Conservation (phyloP, 1,140 invertebrate genomes). For the Macrostomum lignano region DNA sequence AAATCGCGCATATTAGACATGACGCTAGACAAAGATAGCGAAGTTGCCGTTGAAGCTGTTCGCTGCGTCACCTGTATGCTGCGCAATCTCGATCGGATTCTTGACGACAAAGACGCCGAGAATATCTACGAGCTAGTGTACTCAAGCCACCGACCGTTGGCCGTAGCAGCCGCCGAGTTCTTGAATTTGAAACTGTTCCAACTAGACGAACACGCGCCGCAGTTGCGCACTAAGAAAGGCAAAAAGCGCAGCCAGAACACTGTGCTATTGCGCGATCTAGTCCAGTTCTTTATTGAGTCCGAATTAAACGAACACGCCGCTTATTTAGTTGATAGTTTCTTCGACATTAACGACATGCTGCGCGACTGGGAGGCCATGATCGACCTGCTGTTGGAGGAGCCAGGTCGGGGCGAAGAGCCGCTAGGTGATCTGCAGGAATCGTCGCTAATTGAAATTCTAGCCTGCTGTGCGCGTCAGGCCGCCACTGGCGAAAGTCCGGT, state of each 20-base stretch:
- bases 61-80: conserved; percentile 44
- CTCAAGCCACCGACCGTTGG: conserved; percentile 69
- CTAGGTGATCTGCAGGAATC: conserved; percentile 42
- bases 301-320: conserved; percentile 61
- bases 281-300: conserved; percentile 93
- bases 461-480: conserved; percentile 82
- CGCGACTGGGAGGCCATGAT: conserved; percentile 99
- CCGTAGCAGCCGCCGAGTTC: conserved; percentile 86
- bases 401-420: conserved; percentile 25
- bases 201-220: conserved; percentile 41
- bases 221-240: conserved; percentile 49
- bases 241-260: conserved; percentile 67
- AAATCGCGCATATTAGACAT: conserved; percentile 69
- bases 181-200: conserved; percentile 78
- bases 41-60: conserved; percentile 86
- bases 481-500: conserved; percentile 85
- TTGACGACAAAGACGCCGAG: conserved; percentile 89
- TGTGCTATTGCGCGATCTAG: conserved; percentile 69
- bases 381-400: conserved; percentile 70
- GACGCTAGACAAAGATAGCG: conserved; percentile 91
- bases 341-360: conserved; percentile 93
- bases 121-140: conserved; percentile 96
- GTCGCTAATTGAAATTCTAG: conserved; percentile 86
- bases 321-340: conserved; percentile 90
- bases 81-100: conserved; percentile 57